Conservation (phyloP, 1,140 invertebrate genomes). For the Aphelenchoides avenae region DNA sequence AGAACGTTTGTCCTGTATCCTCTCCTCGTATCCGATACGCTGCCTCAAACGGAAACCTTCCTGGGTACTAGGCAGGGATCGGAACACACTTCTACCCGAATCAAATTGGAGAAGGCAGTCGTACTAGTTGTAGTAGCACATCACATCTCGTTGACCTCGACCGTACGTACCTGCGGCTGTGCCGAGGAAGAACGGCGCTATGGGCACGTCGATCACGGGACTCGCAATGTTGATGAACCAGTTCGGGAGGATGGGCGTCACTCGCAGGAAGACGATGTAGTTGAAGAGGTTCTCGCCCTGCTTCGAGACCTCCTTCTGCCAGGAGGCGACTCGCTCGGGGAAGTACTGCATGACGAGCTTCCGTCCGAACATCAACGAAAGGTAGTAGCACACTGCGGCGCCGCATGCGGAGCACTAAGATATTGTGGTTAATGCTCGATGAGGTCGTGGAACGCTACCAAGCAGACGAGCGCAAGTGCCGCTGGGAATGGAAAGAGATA, state of each 20-base stretch:
- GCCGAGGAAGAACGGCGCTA: constrained; percentile 84
- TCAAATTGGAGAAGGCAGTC: no score
- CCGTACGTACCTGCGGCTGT: constrained; percentile 75
- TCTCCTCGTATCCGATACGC: no score
- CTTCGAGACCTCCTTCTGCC: constrained; percentile 76
- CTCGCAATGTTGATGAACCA: constrained; percentile 99
- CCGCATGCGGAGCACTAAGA: constrained; percentile 83
- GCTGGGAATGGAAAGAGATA: constrained; percentile 65
- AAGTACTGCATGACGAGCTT: constrained; percentile 80
- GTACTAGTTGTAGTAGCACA: no score
- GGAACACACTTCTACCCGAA: no score
- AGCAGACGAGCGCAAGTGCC: background rate
- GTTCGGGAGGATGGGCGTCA: constrained; percentile 95
- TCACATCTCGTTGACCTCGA: background rate
- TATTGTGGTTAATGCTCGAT: constrained; percentile 10
- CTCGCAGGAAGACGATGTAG: constrained; percentile 92
- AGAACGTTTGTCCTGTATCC: no score
- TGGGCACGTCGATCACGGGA: constrained; percentile 89
- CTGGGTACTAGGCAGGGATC: no score
- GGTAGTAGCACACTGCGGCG: constrained; percentile 86
- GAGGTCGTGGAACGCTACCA: constrained; percentile 4
- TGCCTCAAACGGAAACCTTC: no score
- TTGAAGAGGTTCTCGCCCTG: constrained; percentile 84
- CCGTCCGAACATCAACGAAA: constrained; percentile 82
- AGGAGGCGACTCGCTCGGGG: constrained; percentile 76